phyloP scores from a whole-genome alignment of 2,888 invertebrate genomes.

The Esperia sulphurella region DNA sequence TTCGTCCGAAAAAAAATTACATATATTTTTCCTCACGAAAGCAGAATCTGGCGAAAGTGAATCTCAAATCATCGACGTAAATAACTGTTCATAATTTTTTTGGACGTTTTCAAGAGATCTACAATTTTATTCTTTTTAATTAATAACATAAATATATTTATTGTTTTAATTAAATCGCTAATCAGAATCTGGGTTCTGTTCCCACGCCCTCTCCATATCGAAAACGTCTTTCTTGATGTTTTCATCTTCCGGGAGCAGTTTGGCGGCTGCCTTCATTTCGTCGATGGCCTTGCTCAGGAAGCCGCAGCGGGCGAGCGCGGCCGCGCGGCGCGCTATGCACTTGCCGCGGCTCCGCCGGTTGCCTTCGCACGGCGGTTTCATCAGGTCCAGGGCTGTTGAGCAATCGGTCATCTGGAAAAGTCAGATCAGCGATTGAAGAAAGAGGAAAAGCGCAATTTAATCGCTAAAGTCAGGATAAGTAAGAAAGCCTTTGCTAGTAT shows the following conservation, averaged over 20 bases:
- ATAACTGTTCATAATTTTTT: too few relatives aligned
- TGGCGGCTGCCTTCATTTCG: conserved; percentile 87
- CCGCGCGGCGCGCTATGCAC: conserved; percentile 86
- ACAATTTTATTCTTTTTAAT: too few relatives aligned
- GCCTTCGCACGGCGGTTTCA: conserved; percentile 84
- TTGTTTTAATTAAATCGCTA: too few relatives aligned
- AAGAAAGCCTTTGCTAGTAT: too few relatives aligned
- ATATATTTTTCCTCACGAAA: too few relatives aligned
- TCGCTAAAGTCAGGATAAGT: too few relatives aligned
- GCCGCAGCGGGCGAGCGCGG: conserved; percentile 85
- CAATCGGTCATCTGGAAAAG: conserved; percentile 70
- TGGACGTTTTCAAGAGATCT: too few relatives aligned
- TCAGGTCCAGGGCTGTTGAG: conserved; percentile 84
- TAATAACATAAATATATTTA: too few relatives aligned
- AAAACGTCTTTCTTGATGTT: conserved; percentile 81
- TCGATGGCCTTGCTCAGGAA: conserved; percentile 83
- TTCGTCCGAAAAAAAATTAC: too few relatives aligned
- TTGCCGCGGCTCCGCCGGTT: conserved; percentile 85
- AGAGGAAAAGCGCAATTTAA: too few relatives aligned
- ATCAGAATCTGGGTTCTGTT: conserved; percentile 84
- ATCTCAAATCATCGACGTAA: too few relatives aligned
- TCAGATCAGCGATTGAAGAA: neutral
- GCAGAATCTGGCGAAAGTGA: too few relatives aligned
- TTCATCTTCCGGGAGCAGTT: conserved; percentile 82
- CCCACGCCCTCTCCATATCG: conserved; percentile 88